Evolutionary conservation across 1,140 invertebrate genomes (phyloP).

Genomic region (Tenebrio molitor): DNA sequence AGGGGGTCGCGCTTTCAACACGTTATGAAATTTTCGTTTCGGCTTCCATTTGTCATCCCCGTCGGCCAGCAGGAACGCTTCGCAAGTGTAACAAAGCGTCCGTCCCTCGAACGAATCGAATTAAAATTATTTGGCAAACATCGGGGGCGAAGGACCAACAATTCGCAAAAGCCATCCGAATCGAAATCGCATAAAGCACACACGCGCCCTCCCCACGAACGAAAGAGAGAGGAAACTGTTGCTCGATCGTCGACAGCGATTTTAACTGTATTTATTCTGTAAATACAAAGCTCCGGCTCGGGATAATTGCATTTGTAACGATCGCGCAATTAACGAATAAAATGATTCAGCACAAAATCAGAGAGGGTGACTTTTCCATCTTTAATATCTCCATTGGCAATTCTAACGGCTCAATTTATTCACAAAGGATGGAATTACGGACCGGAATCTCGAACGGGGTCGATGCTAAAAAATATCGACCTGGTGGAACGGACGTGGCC

Average conservation of each 20-base stretch:
- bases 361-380: constrained; percentile 54
- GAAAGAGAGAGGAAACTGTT: constrained; percentile 47
- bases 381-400: constrained; percentile 58
- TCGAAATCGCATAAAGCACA: constrained; percentile 49
- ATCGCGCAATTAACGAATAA: constrained; percentile 63
- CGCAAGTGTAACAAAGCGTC: too few species aligned
- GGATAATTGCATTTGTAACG: constrained; percentile 64
- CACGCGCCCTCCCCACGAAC: background rate
- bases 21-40: too few species aligned
- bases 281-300: constrained; percentile 61
- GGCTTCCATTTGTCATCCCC: too few species aligned
- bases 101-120: constrained; percentile 24
- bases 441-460: constrained; percentile 43
- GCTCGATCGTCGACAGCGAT: constrained; percentile 54
- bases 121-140: constrained; percentile 46
- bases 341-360: constrained; percentile 62
- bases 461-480: constrained; percentile 50
- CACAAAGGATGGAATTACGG: constrained; percentile 52
- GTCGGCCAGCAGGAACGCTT: too few species aligned
- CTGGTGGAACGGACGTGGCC: constrained; percentile 8
- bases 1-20: too few species aligned
- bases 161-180: constrained; percentile 44
- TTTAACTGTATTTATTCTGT: constrained; percentile 62
- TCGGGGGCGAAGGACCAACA: constrained; percentile 16
- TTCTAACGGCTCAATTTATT: constrained; percentile 56